Percentiles rank a stretch among this genome's conserved stretches.
phyloP scores from a whole-genome alignment of 37 sponge, comb jelly and placozoan species.

The Petrosia ficiformis region DNA sequence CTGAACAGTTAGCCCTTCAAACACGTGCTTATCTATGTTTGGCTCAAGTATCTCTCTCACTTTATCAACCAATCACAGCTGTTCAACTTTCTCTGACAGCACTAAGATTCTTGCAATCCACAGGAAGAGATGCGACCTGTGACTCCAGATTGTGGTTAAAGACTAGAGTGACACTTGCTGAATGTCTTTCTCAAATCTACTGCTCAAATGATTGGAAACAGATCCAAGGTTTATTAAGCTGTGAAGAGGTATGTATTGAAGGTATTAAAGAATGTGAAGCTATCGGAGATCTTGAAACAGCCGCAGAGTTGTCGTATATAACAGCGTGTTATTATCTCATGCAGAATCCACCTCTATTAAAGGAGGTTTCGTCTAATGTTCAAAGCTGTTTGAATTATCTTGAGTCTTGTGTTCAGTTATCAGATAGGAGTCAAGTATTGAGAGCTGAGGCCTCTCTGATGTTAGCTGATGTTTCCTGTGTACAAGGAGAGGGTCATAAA shows the following conservation, averaged over 20 bases:
- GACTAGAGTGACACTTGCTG: no score
- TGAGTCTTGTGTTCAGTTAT: background rate
- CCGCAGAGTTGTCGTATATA: background rate
- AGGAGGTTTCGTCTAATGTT: background rate
- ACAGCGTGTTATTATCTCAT: background rate
- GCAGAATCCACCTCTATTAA: background rate
- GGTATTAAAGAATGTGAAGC: background rate
- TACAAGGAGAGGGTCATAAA: no score
- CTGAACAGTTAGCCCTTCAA: background rate
- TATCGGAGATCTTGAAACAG: background rate
- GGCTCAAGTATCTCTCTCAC: slow-evolving; percentile 1
- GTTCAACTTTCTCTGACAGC: slow-evolving; percentile 25
- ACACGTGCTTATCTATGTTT: slow-evolving; percentile 1
- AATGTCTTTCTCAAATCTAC: no score
- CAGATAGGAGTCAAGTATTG: background rate
- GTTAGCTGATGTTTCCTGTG: no score
- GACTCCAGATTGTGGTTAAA: background rate
- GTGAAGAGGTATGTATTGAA: background rate
- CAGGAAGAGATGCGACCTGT: no score
- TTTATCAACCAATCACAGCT: background rate
- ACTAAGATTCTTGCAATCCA: slow-evolving; percentile 18
- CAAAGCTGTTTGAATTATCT: no score
- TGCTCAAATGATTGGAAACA: no score
- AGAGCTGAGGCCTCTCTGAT: no score
- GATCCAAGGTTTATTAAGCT: background rate